Evolutionary conservation across 2,113 vertebrate genomes (phyloP).

Genomic region (Actenoides hombroni): DNA sequence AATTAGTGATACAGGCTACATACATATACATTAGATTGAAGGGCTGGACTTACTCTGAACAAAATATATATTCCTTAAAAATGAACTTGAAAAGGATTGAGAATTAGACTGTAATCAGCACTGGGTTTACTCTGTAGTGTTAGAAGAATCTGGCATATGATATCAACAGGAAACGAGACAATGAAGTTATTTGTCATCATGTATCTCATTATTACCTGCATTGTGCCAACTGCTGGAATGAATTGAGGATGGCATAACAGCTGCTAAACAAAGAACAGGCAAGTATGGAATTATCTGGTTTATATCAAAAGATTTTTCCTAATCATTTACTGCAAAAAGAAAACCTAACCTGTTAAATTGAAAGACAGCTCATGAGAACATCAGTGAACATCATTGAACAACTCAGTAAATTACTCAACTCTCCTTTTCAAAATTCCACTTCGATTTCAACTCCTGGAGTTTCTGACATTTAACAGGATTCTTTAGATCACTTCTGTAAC

Average conservation of each 20-base stretch:
- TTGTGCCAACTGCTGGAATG: background rate
- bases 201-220: background rate
- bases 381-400: background rate
- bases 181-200: background rate
- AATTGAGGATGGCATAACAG: background rate
- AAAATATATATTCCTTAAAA: background rate
- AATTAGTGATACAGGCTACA: background rate
- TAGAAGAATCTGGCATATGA: background rate
- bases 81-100: background rate
- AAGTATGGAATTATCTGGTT: background rate
- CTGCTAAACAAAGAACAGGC: background rate
- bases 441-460: slow-evolving; percentile 12
- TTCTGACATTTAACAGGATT: slow-evolving; percentile 39
- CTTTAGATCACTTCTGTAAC: slow-evolving; percentile 39
- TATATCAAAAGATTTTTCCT: background rate
- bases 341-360: slow-evolving; percentile 1
- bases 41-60: background rate
- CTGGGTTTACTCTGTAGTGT: background rate
- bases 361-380: background rate
- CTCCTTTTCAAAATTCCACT: slow-evolving; percentile 31
- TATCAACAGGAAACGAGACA: background rate
- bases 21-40: background rate
- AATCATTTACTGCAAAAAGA: background rate
- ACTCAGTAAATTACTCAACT: slow-evolving; percentile 3
- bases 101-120: background rate